phyloP scores from a whole-genome alignment of 1,140 invertebrate genomes.

The Macrobrachium nipponense region DNA sequence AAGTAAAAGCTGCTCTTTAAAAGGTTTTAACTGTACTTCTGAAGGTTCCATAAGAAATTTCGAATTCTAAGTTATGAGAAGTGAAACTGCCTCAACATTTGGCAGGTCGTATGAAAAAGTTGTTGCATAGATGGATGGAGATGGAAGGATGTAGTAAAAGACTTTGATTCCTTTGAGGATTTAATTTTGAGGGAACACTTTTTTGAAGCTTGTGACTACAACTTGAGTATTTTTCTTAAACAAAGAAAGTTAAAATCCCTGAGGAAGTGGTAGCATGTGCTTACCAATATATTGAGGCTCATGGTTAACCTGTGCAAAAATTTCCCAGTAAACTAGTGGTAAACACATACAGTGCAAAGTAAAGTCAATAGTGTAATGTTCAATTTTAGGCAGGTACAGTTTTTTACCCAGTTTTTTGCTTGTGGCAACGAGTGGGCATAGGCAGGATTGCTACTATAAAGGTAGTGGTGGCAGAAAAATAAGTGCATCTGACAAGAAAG shows the following conservation, averaged over 20 bases:
- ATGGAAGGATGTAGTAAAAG: neutral
- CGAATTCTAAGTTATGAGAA: neutral
- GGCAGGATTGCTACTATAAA: constrained; percentile 1
- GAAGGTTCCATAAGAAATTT: constrained; percentile 1
- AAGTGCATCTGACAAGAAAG: no score
- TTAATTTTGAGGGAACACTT: constrained; percentile 4
- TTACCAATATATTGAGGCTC: neutral
- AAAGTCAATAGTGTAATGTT: neutral
- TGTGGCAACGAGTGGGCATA: no score
- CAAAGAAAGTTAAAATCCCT: neutral
- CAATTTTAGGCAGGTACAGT: no score
- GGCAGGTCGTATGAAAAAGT: neutral
- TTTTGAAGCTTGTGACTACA: neutral
- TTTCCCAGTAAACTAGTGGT: neutral
- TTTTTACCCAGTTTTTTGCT: no score
- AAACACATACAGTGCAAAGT: neutral
- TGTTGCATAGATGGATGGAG: no score
- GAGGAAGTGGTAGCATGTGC: neutral
- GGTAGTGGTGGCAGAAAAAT: no score
- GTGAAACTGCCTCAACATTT: neutral
- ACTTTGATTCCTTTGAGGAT: neutral
- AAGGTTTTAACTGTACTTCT: no score
- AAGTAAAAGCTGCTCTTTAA: constrained; percentile 9
- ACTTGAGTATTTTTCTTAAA: neutral
- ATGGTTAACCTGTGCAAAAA: neutral